Base-by-base conservation (phyloP, 2,888 invertebrate species). In the Mimumesa dahlbomi region DNA sequence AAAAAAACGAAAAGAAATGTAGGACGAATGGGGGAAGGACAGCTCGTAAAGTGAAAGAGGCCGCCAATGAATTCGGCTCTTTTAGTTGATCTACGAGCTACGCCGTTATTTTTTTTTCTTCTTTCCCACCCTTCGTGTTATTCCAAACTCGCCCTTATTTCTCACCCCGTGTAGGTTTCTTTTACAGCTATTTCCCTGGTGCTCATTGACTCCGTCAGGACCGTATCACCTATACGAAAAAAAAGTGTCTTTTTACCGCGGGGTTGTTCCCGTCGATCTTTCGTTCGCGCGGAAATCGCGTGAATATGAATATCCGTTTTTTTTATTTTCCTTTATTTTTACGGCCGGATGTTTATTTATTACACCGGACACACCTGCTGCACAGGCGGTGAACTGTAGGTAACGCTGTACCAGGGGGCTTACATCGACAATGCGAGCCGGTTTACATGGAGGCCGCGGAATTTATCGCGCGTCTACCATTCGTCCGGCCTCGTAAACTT, bases 401-500 rank as follows among this genome's bases (percentile, higher is more conserved):
- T 36, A 53, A 68, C 53, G 48, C 53, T 36, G n/a, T n/a, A n/a
- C n/a, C n/a, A n/a, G n/a, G n/a, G 52, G 31, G 40, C 52, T 43
- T 49, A 69, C 63, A 62, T 64, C 63, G 22, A 21, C 54, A 46
- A 50, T 62, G 58, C 61, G 69, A 58, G 64, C 61, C 56, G 62
- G 59, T 79, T 79, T 79, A 79, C 73, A 65, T 66, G 69, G 59
- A 61, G 36, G 45, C 69, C 68, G 56, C 52, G 73, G 79, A 84
- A 84, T 84, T 84, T 83, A 84, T 83, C 75, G 75, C 74, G 61
- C 68, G 73, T 79, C 77, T 76, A 76, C 25, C 78, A 77, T 79
- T 82, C 77, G 82, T 82, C 75, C 74, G 70, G 22, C 50, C 76
- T 77, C 82, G 78, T 82, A 82, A 84, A 82, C 52, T 84, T 83